Conservation (phyloP, 2,888 invertebrate species). For the Elaeidobius kamerunicus region DNA sequence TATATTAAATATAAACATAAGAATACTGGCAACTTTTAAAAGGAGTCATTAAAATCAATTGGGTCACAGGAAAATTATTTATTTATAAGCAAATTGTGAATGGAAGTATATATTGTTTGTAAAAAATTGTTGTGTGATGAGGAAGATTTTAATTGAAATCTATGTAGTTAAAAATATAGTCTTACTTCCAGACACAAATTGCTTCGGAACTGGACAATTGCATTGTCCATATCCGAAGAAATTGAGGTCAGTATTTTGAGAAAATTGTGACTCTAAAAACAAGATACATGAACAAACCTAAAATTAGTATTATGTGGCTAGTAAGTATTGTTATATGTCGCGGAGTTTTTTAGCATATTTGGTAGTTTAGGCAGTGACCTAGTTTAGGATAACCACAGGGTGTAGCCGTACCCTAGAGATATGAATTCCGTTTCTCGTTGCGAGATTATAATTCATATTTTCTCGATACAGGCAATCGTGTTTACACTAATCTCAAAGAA, state of each 20-base stretch:
- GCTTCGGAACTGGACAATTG: no score
- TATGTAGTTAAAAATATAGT: no score
- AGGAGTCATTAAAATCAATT: no score
- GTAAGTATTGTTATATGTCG: conserved; percentile 46
- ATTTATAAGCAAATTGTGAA: no score
- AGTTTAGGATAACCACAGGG: conserved; percentile 51
- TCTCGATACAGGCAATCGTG: conserved; percentile 37
- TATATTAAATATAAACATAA: conserved; percentile 13
- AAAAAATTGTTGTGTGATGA: no score
- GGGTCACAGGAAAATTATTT: no score
- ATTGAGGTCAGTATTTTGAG: conserved; percentile 26
- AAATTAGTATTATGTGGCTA: conserved; percentile 44
- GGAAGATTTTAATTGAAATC: no score
- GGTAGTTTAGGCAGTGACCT: conserved; percentile 48
- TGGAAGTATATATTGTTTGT: no score
- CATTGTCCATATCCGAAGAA: no score
- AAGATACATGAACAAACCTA: conserved; percentile 30
- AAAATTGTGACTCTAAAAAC: conserved; percentile 20
- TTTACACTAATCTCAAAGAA: conserved; percentile 26
- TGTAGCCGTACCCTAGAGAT: conserved; percentile 51
- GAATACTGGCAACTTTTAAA: no score
- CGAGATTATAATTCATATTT: conserved; percentile 33
- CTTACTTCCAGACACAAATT: no score
- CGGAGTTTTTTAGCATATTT: conserved; percentile 44
- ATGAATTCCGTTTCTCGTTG: conserved; percentile 38